Evolutionary conservation across 1,140 invertebrate genomes (phyloP), one percentile per base, ranked within the genome.

Genomic region (Bombus balteatus): DNA sequence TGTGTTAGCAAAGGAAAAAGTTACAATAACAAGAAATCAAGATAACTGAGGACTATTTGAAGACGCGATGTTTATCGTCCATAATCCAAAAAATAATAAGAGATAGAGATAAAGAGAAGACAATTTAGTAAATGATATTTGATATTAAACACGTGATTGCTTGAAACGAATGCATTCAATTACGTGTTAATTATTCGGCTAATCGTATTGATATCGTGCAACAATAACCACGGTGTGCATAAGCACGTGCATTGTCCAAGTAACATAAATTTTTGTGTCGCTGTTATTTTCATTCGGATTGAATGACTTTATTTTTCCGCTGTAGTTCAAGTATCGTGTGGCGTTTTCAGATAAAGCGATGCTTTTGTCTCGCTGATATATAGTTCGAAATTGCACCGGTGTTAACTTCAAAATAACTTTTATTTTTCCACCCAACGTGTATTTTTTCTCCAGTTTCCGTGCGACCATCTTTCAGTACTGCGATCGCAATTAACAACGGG

Each of bases 261-360:
- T 39, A 22, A 25, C 25, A 28, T 62, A 76, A 76, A 83, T 83
- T 68, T 53, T 15, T n/a, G 4, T 28, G 5, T 0, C 1, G 0
- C 5, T 53, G 59, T 76, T 83, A 25, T 83, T 83, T 68, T 68
- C 76, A 83, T 83, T 66, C 72, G 22, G 9, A 82, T 66, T 37
- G 37, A 34, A 34, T 10, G 81, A 82, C 81, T 75, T 75, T 82
- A 82, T 82, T 75, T 82, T 75, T 62, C 59, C 57, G 12, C 12
- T 6, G 32, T 37, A 18, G 3, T 32, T 28, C 10, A 12, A 15
- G 39, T 22, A 43, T n/a, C 18, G 70, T 37, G 53, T 22, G n/a
- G 3, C 37, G 34, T 65, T 62, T n/a, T 32, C 32, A 73, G 80
- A 82, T 82, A 74, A 82, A 74, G 47, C 8, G 34, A 22, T 34